Evolutionary conservation across 2,888 invertebrate species (phyloP), one percentile per base, ranked within the genome.

Genomic region (Lithophane leautieri): DNA sequence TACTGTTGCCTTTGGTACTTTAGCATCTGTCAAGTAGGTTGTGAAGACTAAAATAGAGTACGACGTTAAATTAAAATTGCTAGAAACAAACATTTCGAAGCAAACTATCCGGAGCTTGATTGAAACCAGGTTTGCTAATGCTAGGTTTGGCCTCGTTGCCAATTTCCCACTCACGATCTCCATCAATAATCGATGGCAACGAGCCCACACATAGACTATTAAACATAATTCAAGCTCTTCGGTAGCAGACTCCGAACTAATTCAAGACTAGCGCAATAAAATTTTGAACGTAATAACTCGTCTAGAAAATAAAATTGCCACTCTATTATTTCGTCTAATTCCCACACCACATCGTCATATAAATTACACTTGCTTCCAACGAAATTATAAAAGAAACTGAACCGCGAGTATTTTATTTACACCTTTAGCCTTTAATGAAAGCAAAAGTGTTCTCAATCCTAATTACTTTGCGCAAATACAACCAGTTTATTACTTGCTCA

Each of bases 381-480:
- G 40, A 70, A 85, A 83, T 79, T 70, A 76, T 65, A 85, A 86
- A 84, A 81, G 70, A 76, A 83, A 79, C 54, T 66, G 68, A 72
- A 69, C 61, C 54, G 58, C 72, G 63, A 81, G 75, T 67, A 72
- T 79, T 80, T 84, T 70, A 76, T 69, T 76, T 76, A 79, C 86
- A 84, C 74, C 75, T 82, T 85, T 73, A 79, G 75, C 84, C 85
- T 83, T 82, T 47, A 78, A 80, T 70, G 84, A 90, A 84, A 89
- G 79, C 79, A 86, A 89, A 78, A 88, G 84, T 84, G 85, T 79
- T 86, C 84, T 83, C 81, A 84, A 83, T 89, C 76, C 80, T 88
- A 89, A 87, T 89, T 89, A 86, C 73, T 81, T 75, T 73, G 74
- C 79, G 74, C 78, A 86, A 83, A 73, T 83, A 78, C 56, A 81